Evolutionary conservation across 2,113 vertebrate species (phyloP).

Genomic region (Austrofundulus limnaeus): DNA sequence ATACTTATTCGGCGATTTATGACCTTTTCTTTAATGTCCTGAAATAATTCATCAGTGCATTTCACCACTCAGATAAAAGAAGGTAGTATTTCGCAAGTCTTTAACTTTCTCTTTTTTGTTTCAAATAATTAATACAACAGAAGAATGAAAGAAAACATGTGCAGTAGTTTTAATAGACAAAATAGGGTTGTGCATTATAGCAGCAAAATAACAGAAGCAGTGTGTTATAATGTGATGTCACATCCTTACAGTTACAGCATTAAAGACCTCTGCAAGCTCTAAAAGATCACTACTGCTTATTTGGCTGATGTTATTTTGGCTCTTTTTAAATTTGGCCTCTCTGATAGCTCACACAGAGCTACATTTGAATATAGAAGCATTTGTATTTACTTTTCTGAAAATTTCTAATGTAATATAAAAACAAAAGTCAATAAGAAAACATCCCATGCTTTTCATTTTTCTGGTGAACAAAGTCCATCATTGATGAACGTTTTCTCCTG

Average conservation of each 20-base stretch:
- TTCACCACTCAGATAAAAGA: conserved; percentile 40
- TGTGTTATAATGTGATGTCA: conserved; percentile 57
- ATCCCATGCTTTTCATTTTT: background rate
- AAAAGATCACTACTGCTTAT: conserved; percentile 54
- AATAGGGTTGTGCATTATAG: conserved; percentile 34
- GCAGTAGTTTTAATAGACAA: conserved; percentile 17
- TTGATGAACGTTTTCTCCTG: background rate
- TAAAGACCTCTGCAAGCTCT: conserved; percentile 55
- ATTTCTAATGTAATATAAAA: background rate
- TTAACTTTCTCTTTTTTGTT: background rate
- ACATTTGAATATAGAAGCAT: no score
- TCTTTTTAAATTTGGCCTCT: conserved; percentile 45
- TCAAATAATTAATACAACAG: conserved; percentile 12
- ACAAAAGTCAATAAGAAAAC: background rate
- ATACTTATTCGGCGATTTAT: conserved; percentile 26
- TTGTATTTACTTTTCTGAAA: conserved; percentile 19
- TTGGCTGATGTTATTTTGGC: conserved; percentile 59
- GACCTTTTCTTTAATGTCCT: conserved; percentile 17
- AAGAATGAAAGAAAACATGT: conserved; percentile 21
- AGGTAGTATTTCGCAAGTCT: conserved; percentile 6
- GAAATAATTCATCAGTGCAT: background rate
- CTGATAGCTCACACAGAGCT: conserved; percentile 38
- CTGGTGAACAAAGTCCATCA: background rate
- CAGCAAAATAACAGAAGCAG: conserved; percentile 32
- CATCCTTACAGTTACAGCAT: conserved; percentile 50